Evolutionary conservation across 35 echinoderm and acorn worm species (phyloP).

Genomic region (Diadema setosum): DNA sequence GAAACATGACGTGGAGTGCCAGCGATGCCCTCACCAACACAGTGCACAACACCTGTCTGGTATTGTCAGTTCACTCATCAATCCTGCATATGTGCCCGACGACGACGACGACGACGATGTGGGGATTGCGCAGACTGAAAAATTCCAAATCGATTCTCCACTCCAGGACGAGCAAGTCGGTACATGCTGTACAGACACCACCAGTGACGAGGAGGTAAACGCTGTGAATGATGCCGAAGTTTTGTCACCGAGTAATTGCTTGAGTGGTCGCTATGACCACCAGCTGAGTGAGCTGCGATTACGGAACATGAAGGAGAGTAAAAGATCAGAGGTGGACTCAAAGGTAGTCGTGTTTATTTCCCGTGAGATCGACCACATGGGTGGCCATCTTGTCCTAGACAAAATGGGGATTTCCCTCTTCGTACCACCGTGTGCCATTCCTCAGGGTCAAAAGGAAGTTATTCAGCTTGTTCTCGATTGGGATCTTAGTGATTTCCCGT

Average conservation of each 20-base stretch:
- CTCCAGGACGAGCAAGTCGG: too few relatives aligned
- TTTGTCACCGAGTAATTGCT: not conserved
- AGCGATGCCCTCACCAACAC: not conserved
- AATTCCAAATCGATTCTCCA: too few relatives aligned
- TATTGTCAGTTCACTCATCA: not conserved
- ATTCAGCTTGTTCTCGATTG: slow-evolving; percentile 88
- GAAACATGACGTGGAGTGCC: not conserved
- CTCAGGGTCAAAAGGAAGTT: slow-evolving; percentile 35
- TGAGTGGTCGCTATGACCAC: not conserved
- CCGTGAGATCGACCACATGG: slow-evolving; percentile 42
- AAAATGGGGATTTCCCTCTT: slow-evolving; percentile 91
- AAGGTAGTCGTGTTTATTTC: slow-evolving; percentile 87
- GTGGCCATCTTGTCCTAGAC: slow-evolving; percentile 65
- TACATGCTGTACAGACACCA: too few relatives aligned
- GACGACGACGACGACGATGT: too few relatives aligned
- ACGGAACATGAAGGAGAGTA: slow-evolving; percentile 55
- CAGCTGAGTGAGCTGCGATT: not conserved
- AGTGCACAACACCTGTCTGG: not conserved
- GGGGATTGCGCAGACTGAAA: too few relatives aligned
- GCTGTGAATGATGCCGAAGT: too few relatives aligned
- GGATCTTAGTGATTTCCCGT: slow-evolving; percentile 80
- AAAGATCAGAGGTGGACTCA: slow-evolving; percentile 16
- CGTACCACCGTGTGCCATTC: slow-evolving; percentile 77
- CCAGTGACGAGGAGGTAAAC: too few relatives aligned
- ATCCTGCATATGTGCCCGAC: not conserved